Evolutionary conservation across 2,888 invertebrate species (phyloP).

Genomic region (Chymomyza amoena): DNA sequence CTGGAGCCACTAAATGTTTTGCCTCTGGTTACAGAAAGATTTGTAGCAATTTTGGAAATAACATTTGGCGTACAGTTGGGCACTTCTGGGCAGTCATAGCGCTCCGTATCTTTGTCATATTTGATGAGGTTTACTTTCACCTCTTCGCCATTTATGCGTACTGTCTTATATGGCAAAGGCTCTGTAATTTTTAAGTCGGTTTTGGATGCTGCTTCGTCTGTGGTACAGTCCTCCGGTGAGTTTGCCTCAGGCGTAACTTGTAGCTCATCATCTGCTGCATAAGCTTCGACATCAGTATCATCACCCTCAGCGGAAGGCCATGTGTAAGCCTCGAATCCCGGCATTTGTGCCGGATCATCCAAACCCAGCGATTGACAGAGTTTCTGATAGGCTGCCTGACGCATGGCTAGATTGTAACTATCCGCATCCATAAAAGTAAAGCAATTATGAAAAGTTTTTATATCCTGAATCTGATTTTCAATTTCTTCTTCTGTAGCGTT

Average conservation of each 20-base stretch:
- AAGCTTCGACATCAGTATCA: neutral
- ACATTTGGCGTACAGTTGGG: neutral
- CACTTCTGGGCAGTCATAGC: neutral
- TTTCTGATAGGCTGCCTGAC: conserved; percentile 45
- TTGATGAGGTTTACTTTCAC: neutral
- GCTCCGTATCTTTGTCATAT: neutral
- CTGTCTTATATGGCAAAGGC: neutral
- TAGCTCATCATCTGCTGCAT: conserved; percentile 13
- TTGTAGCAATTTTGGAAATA: neutral
- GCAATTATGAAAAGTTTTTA: neutral
- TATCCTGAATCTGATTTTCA: conserved; percentile 52
- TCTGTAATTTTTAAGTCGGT: neutral
- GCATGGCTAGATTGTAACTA: conserved; percentile 35
- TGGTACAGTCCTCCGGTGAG: neutral
- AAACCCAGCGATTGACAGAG: conserved; percentile 54
- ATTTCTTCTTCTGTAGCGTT: conserved; percentile 52
- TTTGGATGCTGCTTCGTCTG: neutral
- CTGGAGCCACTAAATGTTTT: neutral
- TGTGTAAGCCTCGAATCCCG: too few species aligned
- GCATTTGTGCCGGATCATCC: neutral
- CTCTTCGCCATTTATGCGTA: neutral
- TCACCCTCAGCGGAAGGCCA: neutral
- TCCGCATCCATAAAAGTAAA: conserved; percentile 17
- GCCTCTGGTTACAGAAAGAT: neutral
- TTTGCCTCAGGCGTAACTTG: neutral